A percentile compares a stretch with the other conserved stretches of the same genome.
These are phyloP conservation scores for Drosophila gaucha DNA, from an alignment of 2,888 invertebrate genomes.

Conservation along the genomic window DNA sequence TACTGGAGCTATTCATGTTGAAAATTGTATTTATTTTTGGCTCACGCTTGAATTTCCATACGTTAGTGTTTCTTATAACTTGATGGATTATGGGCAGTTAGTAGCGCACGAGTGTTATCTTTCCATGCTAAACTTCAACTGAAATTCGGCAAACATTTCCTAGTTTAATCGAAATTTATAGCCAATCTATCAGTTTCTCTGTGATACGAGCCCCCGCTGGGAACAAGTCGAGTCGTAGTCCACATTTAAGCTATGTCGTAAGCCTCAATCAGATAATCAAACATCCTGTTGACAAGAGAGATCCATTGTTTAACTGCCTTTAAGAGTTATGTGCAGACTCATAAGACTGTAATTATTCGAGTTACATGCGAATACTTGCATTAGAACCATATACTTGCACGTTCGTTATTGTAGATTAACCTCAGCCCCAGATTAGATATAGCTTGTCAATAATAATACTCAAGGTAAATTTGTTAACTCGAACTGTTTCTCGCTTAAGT, in stretches of 20 bases:
- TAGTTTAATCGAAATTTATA: slow-evolving; percentile 24
- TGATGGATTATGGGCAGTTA: slow-evolving; percentile 28
- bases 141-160: slow-evolving; percentile 29
- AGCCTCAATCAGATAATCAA: neutral
- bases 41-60: neutral
- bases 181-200: neutral
- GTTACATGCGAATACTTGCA: neutral
- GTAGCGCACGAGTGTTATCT: slow-evolving; percentile 40
- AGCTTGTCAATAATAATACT: slow-evolving; percentile 14
- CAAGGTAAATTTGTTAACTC: neutral
- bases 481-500: neutral
- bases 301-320: neutral
- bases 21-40: neutral
- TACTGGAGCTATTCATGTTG: slow-evolving; percentile 12
- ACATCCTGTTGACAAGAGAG: neutral
- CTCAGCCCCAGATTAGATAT: slow-evolving; percentile 40
- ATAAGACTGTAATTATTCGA: neutral
- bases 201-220: slow-evolving; percentile 16
- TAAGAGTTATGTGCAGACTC: neutral
- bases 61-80: neutral
- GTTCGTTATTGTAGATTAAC: slow-evolving; percentile 15
- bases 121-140: slow-evolving; percentile 48
- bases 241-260: neutral
- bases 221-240: neutral
- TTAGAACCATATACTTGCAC: neutral